Percentiles rank a stretch among this genome's conserved stretches.
These are phyloP conservation scores for Anolis sagrei DNA, from an alignment of 2,113 vertebrate species.

Conservation along the genomic window DNA sequence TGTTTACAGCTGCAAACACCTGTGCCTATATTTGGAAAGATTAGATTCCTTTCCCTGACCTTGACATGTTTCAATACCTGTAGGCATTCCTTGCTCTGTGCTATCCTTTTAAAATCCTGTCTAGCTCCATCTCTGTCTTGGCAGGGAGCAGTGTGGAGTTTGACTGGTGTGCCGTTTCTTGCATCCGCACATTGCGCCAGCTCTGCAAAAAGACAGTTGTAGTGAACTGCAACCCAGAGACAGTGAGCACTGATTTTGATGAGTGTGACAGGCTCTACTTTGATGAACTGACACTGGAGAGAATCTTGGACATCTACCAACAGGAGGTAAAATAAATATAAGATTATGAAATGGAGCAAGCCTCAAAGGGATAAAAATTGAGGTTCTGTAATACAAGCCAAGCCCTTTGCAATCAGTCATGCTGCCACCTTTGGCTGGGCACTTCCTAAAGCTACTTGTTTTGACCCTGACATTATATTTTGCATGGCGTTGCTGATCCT, in stretches of 20 bases:
- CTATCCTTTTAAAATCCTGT: slow-evolving; percentile 26
- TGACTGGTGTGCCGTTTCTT: slow-evolving; percentile 97
- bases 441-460: slow-evolving; percentile 45
- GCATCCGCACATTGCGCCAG: slow-evolving; percentile 88
- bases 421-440: not conserved
- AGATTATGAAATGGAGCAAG: slow-evolving; percentile 1
- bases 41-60: slow-evolving; percentile 39
- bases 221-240: slow-evolving; percentile 97
- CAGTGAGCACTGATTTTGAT: slow-evolving; percentile 97
- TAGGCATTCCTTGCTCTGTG: not conserved
- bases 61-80: slow-evolving; percentile 2
- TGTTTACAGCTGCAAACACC: not conserved
- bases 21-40: too few species aligned
- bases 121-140: slow-evolving; percentile 37
- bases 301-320: slow-evolving; percentile 93
- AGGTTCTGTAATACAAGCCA: slow-evolving; percentile 30
- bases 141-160: slow-evolving; percentile 97
- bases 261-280: slow-evolving; percentile 98
- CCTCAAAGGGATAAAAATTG: not conserved
- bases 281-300: slow-evolving; percentile 94
- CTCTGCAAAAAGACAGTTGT: slow-evolving; percentile 91
- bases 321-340: slow-evolving; percentile 82
- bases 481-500: slow-evolving; percentile 41
- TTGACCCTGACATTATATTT: slow-evolving; percentile 40
- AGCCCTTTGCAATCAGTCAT: slow-evolving; percentile 43